These are phyloP conservation scores for Siniperca chuatsi DNA, from an alignment of 2,113 vertebrate species.

Conservation along the genomic window DNA sequence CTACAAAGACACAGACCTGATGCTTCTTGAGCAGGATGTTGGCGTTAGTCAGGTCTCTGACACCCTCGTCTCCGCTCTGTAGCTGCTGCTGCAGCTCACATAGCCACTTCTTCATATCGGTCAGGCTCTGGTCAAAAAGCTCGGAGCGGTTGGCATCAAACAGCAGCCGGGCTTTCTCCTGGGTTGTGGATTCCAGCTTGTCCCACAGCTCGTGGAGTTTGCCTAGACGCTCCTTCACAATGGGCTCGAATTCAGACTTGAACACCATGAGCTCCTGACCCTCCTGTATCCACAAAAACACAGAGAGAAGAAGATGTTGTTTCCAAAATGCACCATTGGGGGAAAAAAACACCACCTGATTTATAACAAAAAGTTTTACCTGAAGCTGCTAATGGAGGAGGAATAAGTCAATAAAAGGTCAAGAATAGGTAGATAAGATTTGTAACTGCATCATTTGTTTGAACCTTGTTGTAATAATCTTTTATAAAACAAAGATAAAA, in stretches of 20 bases:
- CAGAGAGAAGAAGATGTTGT: background rate
- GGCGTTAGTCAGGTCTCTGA: slow-evolving; percentile 92
- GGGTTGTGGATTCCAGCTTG: slow-evolving; percentile 83
- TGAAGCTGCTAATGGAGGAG: background rate
- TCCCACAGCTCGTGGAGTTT: slow-evolving; percentile 89
- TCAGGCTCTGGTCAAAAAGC: slow-evolving; percentile 88
- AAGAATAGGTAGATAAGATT: too few relatives aligned
- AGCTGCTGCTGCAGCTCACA: slow-evolving; percentile 87
- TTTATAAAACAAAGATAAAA: background rate
- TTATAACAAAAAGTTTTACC: background rate
- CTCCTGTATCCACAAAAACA: slow-evolving; percentile 81
- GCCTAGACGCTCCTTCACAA: slow-evolving; percentile 84
- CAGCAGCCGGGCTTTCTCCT: slow-evolving; percentile 88
- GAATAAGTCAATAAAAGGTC: background rate
- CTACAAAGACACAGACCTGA: slow-evolving; percentile 77
- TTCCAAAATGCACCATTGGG: background rate
- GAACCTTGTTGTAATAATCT: background rate
- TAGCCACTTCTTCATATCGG: slow-evolving; percentile 91
- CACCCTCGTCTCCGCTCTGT: slow-evolving; percentile 83
- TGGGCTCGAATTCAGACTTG: slow-evolving; percentile 86
- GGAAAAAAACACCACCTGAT: background rate
- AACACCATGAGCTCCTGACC: slow-evolving; percentile 87
- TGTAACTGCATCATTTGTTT: background rate
- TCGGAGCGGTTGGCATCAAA: slow-evolving; percentile 91
- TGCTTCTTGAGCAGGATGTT: slow-evolving; percentile 94